phyloP scores from a whole-genome alignment of 53 echinoderm and acorn worm genomes.

The Mesocentrotus franciscanus region DNA sequence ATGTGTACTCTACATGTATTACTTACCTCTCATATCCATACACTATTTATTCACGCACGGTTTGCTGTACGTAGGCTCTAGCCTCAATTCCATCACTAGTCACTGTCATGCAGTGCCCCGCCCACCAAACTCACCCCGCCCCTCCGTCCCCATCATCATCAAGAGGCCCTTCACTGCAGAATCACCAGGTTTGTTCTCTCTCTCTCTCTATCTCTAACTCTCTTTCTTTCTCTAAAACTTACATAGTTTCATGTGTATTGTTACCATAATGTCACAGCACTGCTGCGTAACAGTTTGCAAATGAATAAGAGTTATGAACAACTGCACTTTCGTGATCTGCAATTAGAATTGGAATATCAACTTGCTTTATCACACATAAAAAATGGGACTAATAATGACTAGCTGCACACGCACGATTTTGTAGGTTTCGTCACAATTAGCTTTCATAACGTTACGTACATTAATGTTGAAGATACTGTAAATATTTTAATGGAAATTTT shows the following conservation, averaged over 20 bases:
- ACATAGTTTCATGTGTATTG: too few relatives aligned
- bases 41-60: not conserved
- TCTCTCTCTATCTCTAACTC: too few relatives aligned
- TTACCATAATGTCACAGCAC: too few relatives aligned
- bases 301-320: not conserved
- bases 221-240: too few relatives aligned
- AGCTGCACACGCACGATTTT: too few relatives aligned
- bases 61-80: constrained; percentile 71
- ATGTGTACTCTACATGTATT: not conserved
- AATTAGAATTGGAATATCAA: not conserved
- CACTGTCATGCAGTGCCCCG: constrained; percentile 73
- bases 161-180: constrained; percentile 80
- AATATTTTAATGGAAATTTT: not conserved
- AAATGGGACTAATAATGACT: too few relatives aligned
- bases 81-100: constrained; percentile 78
- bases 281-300: not conserved
- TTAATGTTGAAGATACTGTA: too few relatives aligned
- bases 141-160: constrained; percentile 54
- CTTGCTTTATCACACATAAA: too few relatives aligned
- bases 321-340: not conserved
- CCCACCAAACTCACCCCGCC: constrained; percentile 79
- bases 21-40: not conserved
- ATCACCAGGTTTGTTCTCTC: constrained; percentile 77
- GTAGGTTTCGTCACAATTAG: too few relatives aligned
- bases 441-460: too few relatives aligned